Base-by-base conservation (phyloP, 1,140 invertebrate species). In the Lepidurus apus region DNA sequence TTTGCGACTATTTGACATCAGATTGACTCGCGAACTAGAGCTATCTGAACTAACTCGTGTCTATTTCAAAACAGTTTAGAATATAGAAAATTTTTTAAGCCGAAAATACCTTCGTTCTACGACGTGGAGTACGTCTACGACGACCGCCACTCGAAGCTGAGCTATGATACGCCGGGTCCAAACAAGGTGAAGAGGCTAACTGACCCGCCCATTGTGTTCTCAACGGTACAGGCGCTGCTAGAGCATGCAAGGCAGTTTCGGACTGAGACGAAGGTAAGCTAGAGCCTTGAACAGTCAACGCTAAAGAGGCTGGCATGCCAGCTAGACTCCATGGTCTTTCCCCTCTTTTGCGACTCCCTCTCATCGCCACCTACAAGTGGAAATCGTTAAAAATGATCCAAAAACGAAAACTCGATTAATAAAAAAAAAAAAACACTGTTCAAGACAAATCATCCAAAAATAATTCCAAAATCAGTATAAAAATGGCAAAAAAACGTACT, bases 201-300 rank as follows among this genome's bases (percentile, higher is more conserved):
- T 65, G 53, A 13, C 53, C 78, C 73, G 73, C 77, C 79, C 7
- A 74, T 78, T 17, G 78, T 47, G n/a, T 82, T 80, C 17, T 80
- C 78, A 44, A 80, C 81, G 53, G 79, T 80, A 43, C 74, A 73
- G 21, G 75, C 34, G 45, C 43, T 42, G 44, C 77, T 74, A 77
- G 74, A 78, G 75, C 79, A 42, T 26, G 74, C 44, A 43, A 77
- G 79, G 43, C 74, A 76, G 42, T 76, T 79, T 47, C 77, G 43
- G 10, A 43, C 74, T 45, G 65, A 47, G 45, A 73, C 17, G 13
- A 65, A 34, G 42, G 53, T 26, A 75, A 79, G 74, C 26, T 26
- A 17, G 45, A 43, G 47, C n/a, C 73, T 7, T 79, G 65, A 65
- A 76, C 74, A 13, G 74, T 73, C 43, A 42, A 17, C 53, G 24